A percentile compares a stretch with the other conserved stretches of the same genome.
These are phyloP conservation scores for Oncorhynchus masou DNA, from an alignment of 2,113 vertebrate genomes.

Conservation along the genomic window DNA sequence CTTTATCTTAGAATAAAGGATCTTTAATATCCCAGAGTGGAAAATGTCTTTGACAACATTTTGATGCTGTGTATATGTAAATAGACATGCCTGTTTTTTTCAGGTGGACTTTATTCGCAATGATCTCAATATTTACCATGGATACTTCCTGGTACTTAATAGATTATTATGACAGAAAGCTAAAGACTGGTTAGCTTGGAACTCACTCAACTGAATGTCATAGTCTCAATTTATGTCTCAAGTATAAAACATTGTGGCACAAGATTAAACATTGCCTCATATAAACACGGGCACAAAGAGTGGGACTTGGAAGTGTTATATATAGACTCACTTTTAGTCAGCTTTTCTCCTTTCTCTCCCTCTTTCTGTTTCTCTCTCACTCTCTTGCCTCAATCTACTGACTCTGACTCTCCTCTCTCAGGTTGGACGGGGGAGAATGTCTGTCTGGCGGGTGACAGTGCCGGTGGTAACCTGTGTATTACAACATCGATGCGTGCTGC, in stretches of 20 bases:
- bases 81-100: background rate
- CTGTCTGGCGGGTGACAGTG: conserved; percentile 88
- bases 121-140: background rate
- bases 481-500: conserved; percentile 83
- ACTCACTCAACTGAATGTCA: too few species aligned
- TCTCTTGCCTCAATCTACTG: background rate
- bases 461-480: conserved; percentile 86
- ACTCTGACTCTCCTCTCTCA: conserved; percentile 41
- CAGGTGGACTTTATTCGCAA: background rate
- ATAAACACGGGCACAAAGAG: too few species aligned
- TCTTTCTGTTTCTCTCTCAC: background rate
- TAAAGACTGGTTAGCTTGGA: background rate
- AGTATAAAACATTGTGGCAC: too few species aligned
- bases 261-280: too few species aligned
- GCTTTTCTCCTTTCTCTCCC: conserved; percentile 6
- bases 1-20: too few species aligned
- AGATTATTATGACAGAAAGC: background rate
- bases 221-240: too few species aligned
- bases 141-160: background rate
- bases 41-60: too few species aligned
- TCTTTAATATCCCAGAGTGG: too few species aligned
- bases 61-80: too few species aligned
- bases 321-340: background rate
- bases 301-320: background rate
- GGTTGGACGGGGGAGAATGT: conserved; percentile 86